Base-by-base conservation (phyloP, 2,113 vertebrate species). In the Podarcis muralis region DNA sequence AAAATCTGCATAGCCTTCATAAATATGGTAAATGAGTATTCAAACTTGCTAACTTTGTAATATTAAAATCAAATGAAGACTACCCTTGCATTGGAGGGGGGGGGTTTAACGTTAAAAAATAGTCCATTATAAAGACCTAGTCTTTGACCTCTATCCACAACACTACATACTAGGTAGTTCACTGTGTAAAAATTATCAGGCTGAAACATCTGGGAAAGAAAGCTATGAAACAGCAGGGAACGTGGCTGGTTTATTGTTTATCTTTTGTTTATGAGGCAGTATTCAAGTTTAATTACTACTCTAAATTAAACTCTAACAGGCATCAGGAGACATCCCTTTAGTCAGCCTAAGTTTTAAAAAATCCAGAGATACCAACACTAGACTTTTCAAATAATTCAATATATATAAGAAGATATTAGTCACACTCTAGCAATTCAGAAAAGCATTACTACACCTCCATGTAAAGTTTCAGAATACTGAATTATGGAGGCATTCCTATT, bases 221-320 rank as follows among this genome's bases (percentile, higher is more conserved):
- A 97, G 97, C 98, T 97, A 98, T 99, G 98, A 98, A 99, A 98
- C 98, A 98, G 98, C 98, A 98, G 98, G 98, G 97, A 98, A 97
- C 75, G 93, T 97, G 97, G 97, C 97, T 97, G 97, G 97, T 98
- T 99, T 98, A 99, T 98, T 98, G 98, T 99, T 99, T 99, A 98
- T 99, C 98, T 99, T 98, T 99, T 99, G 98, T 99, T 99, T 98
- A 99, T 99, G 98, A 98, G 98, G 98, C 97, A 98, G 98, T 98
- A 98, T 99, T 99, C 98, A 98, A 98, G 97, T 99, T 99, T 99
- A 99, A 99, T 99, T 99, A 98, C 98, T 97, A 98, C 98, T 98
- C 98, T 99, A 99, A 99, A 99, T 99, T 99, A 99, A 99, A 98
- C 97, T 98, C 97, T 98, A 99, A 99, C 98, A 98, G 98, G 98